phyloP scores from a whole-genome alignment of 2,113 vertebrate species.

The Centropus bengalensis region DNA sequence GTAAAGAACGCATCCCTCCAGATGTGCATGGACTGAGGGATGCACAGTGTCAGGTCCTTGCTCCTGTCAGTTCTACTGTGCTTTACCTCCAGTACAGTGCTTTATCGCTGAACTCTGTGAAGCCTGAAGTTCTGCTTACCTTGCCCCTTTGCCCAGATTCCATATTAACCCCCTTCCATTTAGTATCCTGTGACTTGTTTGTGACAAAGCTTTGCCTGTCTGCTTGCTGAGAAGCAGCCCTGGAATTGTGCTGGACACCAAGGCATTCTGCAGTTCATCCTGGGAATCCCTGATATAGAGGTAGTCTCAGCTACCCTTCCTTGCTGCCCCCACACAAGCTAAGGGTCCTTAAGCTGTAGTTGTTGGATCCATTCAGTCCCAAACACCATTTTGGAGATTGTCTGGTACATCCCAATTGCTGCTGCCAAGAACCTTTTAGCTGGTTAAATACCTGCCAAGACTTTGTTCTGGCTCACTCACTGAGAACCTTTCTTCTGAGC shows the following conservation, averaged over 20 bases:
- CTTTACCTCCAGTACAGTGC: neutral
- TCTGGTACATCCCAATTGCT: neutral
- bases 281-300: neutral
- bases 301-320: neutral
- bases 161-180: neutral
- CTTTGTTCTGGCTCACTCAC: neutral
- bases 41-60: neutral
- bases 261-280: neutral
- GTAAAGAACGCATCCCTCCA: neutral
- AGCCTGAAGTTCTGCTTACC: neutral
- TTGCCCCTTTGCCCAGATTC: neutral
- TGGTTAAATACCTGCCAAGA: neutral
- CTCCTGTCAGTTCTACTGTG: neutral
- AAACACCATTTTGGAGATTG: neutral
- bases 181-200: neutral
- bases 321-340: neutral
- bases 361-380: neutral
- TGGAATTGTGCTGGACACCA: neutral
- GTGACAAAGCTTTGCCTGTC: neutral
- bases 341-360: neutral
- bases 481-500: neutral
- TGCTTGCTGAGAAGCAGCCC: neutral
- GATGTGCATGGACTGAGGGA: neutral
- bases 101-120: neutral
- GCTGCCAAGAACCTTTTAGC: neutral